phyloP scores from a whole-genome alignment of 2,888 invertebrate species.

The Xiphydria camelus region DNA sequence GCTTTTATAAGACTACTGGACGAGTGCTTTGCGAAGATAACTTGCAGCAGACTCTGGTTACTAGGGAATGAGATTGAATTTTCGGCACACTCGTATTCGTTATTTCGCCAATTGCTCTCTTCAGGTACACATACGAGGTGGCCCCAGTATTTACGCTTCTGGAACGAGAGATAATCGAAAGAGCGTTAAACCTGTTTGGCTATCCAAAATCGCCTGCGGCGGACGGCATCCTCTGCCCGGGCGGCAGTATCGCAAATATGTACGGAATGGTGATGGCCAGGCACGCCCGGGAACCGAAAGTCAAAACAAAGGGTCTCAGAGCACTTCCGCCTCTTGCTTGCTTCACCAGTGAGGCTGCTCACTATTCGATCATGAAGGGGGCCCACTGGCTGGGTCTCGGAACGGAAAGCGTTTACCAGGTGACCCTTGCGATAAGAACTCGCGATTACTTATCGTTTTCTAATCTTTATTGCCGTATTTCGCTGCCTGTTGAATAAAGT shows the following conservation, averaged over 20 bases:
- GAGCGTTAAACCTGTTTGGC: constrained; percentile 65
- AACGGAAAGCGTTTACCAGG: constrained; percentile 65
- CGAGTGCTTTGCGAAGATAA: no score
- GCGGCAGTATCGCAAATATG: constrained; percentile 80
- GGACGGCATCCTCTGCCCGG: constrained; percentile 79
- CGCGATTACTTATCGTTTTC: no score
- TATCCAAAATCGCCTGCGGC: constrained; percentile 62
- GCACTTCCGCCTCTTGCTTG: constrained; percentile 67
- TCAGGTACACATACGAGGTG: constrained; percentile 79
- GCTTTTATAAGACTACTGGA: no score
- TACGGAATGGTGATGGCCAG: constrained; percentile 77
- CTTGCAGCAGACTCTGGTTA: no score
- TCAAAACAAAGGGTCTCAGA: constrained; percentile 70
- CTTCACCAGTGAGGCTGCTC: constrained; percentile 79
- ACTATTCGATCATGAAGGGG: constrained; percentile 82
- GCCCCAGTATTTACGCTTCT: constrained; percentile 78
- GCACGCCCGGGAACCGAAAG: constrained; percentile 67
- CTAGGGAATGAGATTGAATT: no score
- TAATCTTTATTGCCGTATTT: no score
- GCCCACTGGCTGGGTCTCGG: constrained; percentile 86
- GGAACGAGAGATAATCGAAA: constrained; percentile 68
- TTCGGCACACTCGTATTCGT: no score
- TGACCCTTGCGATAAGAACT: constrained; percentile 18
- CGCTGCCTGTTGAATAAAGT: no score
- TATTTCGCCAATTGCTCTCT: no score